phyloP scores from a whole-genome alignment of 2,888 invertebrate species.

The Cephus spinipes region DNA sequence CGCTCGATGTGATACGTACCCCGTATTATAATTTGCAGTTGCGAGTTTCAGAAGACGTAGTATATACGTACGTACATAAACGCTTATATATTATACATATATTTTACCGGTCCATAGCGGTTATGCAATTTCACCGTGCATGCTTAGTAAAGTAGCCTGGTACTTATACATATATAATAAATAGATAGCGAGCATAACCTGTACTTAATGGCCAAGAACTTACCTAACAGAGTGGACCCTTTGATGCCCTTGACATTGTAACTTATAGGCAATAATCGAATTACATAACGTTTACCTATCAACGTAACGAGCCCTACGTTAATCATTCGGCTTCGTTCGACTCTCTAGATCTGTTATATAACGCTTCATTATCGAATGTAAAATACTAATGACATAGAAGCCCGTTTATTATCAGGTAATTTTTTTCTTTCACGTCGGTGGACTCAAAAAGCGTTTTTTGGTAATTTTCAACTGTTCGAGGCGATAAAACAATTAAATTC shows the following conservation, averaged over 20 bases:
- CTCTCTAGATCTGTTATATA: not conserved
- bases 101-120: not conserved
- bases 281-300: not conserved
- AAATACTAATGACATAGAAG: not conserved
- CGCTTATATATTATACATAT: not conserved
- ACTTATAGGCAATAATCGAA: not conserved
- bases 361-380: not conserved
- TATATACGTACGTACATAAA: not conserved
- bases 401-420: not conserved
- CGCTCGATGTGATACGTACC: not conserved
- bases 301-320: not conserved
- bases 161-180: not conserved
- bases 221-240: not conserved
- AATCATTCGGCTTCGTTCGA: not conserved
- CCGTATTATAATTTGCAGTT: not conserved
- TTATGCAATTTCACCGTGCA: not conserved
- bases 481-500: not conserved
- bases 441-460: fast-evolving
- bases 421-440: not conserved
- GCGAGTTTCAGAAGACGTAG: not conserved
- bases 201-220: not conserved
- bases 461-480: not conserved
- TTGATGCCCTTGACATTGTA: not conserved
- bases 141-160: not conserved
- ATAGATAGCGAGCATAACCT: not conserved